Base-by-base conservation (phyloP, 2,797 vertebrate species). In the Mastacembelus armatus region DNA sequence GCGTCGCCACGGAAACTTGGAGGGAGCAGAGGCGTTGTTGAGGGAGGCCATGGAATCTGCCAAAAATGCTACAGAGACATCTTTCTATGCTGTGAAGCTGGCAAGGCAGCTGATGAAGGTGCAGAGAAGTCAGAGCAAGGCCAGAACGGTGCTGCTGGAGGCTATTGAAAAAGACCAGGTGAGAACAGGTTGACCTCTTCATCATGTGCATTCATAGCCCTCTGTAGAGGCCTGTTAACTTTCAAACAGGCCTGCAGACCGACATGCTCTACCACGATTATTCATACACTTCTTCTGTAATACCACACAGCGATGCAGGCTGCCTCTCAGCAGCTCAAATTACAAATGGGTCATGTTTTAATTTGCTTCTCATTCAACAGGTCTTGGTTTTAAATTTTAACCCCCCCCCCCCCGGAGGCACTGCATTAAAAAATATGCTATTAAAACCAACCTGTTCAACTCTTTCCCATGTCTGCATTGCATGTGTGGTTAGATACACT, bases 161-260 rank as follows among this genome's bases (percentile, higher is more conserved):
- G 97, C 98, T 55, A 95, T 99, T 5, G 96, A 98, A 73, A 95
- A 89, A 69, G 98, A 99, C 88, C 94, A 96, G 94, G 98, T 99
- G 87, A 14, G 77, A 26, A 16, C 21, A 16, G 1, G 12, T 44
- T 27, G 4, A 9, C 7, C 4, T 36, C 0, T n/a, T 11, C 10
- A 18, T 5, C 15, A 35, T n/a, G n/a, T n/a, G n/a, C n/a, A n/a
- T n/a, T 9, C 2, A 5, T 3, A 7, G 4, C 5, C 2, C 8
- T 33, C 16, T 66, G 5, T 7, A 32, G 10, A n/a, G 5, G 15
- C 24, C 7, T 35, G 2, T 42, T 7, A 72, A 49, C 7, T 32
- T 43, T 29, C 7, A 44, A 19, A 29, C 8, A 30, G 35, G 19
- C 59, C 14, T 12, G 24, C 18, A 32, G 18, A 16, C 4, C 8